Base-by-base conservation (phyloP, 2,888 invertebrate species). In the Oligia strigilis region DNA sequence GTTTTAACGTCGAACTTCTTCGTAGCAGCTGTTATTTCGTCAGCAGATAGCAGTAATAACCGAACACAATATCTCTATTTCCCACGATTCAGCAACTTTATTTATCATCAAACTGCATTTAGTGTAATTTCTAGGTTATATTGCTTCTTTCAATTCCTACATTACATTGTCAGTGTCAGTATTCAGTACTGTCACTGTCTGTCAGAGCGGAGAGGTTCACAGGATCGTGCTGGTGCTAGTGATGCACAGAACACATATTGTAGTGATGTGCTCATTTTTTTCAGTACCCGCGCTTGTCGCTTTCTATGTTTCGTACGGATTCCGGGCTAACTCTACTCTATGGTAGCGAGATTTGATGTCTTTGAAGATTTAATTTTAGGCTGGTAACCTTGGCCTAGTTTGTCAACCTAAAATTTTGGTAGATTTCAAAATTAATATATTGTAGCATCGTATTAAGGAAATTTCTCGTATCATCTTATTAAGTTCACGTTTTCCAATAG, bases 351-450 rank as follows among this genome's bases (percentile, higher is more conserved):
- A 66, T 75, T 75, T 62, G 13, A 55, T 55, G 40, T 29, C 46
- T 69, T n/a, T 17, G 23, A 65, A 55, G 29, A 60, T 75, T 70
- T 36, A 17, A 72, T 77, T 84, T 75, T 58, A 75, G 60, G 72
- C 83, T 87, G 81, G 87, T 88, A 79, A 88, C 78, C 73, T 79
- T 78, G 80, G 72, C 64, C 70, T 74, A 69, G 52, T 82, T 84
- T 86, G 88, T 88, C 83, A 90, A 87, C 87, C 87, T 87, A 65
- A 80, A 85, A 89, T 89, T 89, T 81, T 80, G 81, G 80, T 87
- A 76, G 70, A 52, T 66, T 64, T 55, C 29, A 72, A 81, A 86
- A 75, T 85, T 85, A 14, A 49, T 49, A 60, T 79, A 66, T 72
- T 78, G 73, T 88, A 72, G 76, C 64, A 46, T 80, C 67, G 40